Evolutionary conservation across 1,140 invertebrate species (phyloP).

Genomic region (Pogonomyrmex barbatus): DNA sequence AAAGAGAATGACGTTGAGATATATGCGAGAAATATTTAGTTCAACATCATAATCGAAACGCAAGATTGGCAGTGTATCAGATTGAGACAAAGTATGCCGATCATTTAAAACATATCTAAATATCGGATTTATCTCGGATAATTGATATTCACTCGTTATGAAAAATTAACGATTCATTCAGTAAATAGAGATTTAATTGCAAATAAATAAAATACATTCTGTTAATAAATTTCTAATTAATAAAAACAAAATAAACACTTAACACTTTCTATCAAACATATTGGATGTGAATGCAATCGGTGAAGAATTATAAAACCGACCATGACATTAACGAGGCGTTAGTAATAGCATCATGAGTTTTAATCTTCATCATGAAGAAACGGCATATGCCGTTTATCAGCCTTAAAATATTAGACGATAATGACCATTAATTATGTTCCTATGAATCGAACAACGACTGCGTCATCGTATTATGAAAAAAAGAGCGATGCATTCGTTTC

Average conservation of each 20-base stretch:
- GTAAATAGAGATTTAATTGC: not conserved
- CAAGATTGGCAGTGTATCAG: constrained; percentile 18
- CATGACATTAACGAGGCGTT: constrained; percentile 34
- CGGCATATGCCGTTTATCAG: constrained; percentile 62
- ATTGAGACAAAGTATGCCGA: constrained; percentile 8
- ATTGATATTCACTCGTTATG: not conserved
- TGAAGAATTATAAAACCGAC: not conserved
- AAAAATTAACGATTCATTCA: not conserved
- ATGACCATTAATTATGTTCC: constrained; percentile 65
- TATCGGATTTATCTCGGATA: not conserved
- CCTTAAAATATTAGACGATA: constrained; percentile 68
- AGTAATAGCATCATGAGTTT: constrained; percentile 37
- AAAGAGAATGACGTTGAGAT: constrained; percentile 35
- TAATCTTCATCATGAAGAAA: constrained; percentile 63
- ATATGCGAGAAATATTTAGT: constrained; percentile 36
- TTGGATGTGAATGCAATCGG: not conserved
- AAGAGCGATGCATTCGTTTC: constrained; percentile 58
- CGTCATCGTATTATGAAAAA: constrained; percentile 17
- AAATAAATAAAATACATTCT: constrained; percentile 7
- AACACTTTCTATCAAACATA: not conserved
- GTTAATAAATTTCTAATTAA: constrained; percentile 6
- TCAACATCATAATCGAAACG: constrained; percentile 3
- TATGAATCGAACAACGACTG: constrained; percentile 64
- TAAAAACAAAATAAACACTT: not conserved
- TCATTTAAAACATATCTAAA: constrained; percentile 11